Percentiles rank a stretch among this genome's conserved stretches.
Conservation (phyloP, 2,113 vertebrate species). For the Rhynchomys soricoides region DNA sequence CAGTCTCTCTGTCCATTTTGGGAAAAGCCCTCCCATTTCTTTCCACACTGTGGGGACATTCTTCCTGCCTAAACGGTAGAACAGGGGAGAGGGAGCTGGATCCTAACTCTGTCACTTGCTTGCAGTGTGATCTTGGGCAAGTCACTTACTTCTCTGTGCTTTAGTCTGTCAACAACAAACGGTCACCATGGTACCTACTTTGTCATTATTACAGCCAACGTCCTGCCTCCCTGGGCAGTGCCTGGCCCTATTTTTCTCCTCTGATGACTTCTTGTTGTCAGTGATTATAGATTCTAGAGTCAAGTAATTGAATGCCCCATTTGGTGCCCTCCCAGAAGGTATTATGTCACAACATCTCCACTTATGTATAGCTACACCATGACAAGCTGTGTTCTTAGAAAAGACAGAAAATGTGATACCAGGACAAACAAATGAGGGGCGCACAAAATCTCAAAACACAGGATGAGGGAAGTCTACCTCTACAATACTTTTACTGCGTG, state of each 20-base stretch:
- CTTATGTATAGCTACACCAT: background rate
- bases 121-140: background rate
- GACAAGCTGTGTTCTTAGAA: background rate
- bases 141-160: background rate
- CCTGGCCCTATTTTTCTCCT: background rate
- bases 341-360: background rate
- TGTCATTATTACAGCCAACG: background rate
- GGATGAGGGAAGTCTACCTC: background rate
- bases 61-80: background rate
- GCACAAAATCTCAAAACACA: no score
- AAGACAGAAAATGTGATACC: background rate
- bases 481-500: accelerated
- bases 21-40: no score
- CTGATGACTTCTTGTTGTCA: background rate
- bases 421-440: background rate
- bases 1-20: background rate
- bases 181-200: background rate
- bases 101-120: background rate
- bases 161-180: background rate
- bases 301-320: background rate
- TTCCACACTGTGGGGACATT: background rate
- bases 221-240: no score
- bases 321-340: background rate
- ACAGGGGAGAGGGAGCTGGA: background rate
- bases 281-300: background rate